Evolutionary conservation across 2,113 vertebrate genomes (phyloP).

Genomic region (Neolamprologus sp.): DNA sequence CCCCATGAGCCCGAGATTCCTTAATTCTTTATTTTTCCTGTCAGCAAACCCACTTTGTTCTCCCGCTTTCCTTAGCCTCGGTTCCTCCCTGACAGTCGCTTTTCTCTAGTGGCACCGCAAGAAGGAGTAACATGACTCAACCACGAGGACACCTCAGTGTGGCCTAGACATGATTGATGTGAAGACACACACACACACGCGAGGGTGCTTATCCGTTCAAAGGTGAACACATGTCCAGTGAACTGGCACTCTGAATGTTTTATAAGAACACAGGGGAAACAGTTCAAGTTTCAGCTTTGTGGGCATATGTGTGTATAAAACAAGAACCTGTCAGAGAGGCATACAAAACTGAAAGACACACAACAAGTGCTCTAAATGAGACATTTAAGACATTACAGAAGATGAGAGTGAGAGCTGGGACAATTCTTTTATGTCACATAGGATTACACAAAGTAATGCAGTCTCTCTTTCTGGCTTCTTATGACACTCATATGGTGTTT

Average conservation of each 20-base stretch:
- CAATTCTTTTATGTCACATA: neutral
- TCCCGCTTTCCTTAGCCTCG: neutral
- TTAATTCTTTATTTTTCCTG: neutral
- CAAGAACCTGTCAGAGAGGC: neutral
- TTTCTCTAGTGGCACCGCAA: neutral
- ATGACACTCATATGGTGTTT: neutral
- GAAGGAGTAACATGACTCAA: neutral
- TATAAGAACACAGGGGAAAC: neutral
- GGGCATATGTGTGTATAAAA: neutral
- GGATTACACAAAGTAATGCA: neutral
- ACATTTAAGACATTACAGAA: neutral
- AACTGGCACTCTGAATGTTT: slow-evolving; percentile 42
- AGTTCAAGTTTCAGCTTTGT: neutral
- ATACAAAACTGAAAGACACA: neutral
- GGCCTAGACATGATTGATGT: neutral
- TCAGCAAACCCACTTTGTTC: neutral
- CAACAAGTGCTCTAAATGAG: neutral
- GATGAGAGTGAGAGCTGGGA: neutral
- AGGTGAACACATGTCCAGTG: slow-evolving; percentile 31
- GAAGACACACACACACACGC: neutral
- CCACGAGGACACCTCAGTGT: neutral
- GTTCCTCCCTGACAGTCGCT: neutral
- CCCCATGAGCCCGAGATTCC: neutral
- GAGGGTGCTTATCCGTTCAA: neutral
- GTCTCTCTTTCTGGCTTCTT: neutral